A percentile compares a stretch with the other conserved stretches of the same genome.
Conservation (phyloP, 2,113 vertebrate species). For the Laterallus jamaicensis region DNA sequence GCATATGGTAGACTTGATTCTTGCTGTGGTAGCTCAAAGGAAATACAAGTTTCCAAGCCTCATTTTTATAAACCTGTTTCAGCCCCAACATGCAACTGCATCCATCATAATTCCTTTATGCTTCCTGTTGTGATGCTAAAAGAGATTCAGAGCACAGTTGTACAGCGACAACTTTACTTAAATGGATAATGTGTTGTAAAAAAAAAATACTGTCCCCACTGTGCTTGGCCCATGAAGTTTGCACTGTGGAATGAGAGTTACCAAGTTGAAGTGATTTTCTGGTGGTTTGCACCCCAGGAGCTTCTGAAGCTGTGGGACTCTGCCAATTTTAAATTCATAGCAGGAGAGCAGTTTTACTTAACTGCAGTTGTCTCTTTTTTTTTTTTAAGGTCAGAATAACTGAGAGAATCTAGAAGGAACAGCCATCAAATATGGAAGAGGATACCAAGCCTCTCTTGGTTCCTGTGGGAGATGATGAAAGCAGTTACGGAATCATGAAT, state of each 20-base stretch:
- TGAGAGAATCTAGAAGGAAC: neutral
- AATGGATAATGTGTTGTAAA: neutral
- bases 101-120: neutral
- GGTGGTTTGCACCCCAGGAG: neutral
- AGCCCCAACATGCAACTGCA: neutral
- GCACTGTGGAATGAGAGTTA: neutral
- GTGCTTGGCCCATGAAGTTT: neutral
- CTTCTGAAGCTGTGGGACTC: neutral
- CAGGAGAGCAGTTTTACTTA: neutral
- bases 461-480: constrained; percentile 61
- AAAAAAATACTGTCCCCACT: neutral
- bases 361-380: neutral
- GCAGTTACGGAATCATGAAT: constrained; percentile 68
- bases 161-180: neutral
- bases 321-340: neutral
- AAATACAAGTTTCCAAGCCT: neutral
- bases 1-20: neutral
- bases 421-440: constrained; percentile 40
- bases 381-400: constrained; percentile 14
- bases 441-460: constrained; percentile 62
- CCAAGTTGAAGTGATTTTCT: neutral
- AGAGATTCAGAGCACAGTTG: neutral
- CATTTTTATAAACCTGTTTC: neutral
- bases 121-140: neutral
- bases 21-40: neutral